These are phyloP conservation scores for Parazoanthus darwini DNA, from an alignment of 92 coral and sea anemone species.

Conservation along the genomic window DNA sequence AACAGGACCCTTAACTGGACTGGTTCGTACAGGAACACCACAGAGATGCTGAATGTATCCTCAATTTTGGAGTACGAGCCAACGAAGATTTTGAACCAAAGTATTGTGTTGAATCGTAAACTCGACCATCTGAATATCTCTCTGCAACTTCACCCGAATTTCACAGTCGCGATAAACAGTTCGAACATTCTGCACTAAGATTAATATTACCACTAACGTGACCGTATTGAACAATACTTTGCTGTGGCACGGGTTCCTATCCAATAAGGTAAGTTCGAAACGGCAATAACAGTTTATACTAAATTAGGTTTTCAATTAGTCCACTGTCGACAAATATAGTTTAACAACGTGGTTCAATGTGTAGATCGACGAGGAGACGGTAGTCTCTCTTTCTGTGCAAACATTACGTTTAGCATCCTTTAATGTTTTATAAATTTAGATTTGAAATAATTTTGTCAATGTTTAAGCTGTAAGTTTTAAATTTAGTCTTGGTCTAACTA, in stretches of 20 bases:
- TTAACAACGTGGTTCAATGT: too few species aligned
- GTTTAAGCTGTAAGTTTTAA: too few species aligned
- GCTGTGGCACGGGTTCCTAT: constrained; percentile 59
- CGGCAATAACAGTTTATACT: neutral
- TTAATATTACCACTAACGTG: constrained; percentile 50
- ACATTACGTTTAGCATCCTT: too few species aligned
- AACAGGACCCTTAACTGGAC: constrained; percentile 58
- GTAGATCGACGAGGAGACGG: too few species aligned
- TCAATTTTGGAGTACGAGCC: constrained; percentile 44
- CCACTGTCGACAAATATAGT: too few species aligned
- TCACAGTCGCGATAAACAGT: constrained; percentile 53
- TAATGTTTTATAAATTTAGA: too few species aligned
- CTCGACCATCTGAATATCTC: constrained; percentile 52
- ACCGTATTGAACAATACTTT: constrained; percentile 54
- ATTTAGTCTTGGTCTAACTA: too few species aligned
- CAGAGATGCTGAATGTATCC: constrained; percentile 54
- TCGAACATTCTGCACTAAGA: constrained; percentile 56
- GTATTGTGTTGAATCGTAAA: constrained; percentile 48
- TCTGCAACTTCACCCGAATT: constrained; percentile 53
- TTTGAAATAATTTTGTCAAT: too few species aligned
- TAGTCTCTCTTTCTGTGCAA: too few species aligned
- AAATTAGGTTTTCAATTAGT: too few species aligned
- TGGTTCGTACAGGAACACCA: constrained; percentile 52
- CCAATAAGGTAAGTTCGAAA: constrained; percentile 35
- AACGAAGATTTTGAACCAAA: constrained; percentile 50